Evolutionary conservation across 2,888 invertebrate genomes (phyloP).

Genomic region (Acrocyrtus sp.): DNA sequence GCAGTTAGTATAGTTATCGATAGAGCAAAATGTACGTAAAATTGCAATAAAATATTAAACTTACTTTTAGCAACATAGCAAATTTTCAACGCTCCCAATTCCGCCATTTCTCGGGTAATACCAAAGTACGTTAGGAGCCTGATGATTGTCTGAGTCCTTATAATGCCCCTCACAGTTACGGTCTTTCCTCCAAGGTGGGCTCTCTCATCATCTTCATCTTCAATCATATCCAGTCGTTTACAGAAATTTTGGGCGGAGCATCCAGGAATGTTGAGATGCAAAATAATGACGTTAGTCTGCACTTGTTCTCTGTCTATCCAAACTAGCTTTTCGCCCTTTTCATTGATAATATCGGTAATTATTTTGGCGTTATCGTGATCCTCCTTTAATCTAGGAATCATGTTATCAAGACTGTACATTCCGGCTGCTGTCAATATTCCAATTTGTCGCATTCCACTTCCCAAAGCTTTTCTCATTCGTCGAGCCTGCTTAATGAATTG

Average conservation of each 20-base stretch:
- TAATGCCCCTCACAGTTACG: slow-evolving; percentile 65
- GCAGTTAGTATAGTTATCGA: too few relatives aligned
- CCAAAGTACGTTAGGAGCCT: slow-evolving; percentile 79
- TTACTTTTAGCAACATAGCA: slow-evolving; percentile 69
- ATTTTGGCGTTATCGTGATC: slow-evolving; percentile 85
- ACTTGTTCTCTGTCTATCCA: slow-evolving; percentile 73
- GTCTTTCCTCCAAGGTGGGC: slow-evolving; percentile 30
- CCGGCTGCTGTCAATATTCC: slow-evolving; percentile 94
- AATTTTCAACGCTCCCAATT: slow-evolving; percentile 78
- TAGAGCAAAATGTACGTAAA: too few relatives aligned
- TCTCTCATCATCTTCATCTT: slow-evolving; percentile 65
- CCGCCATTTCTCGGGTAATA: slow-evolving; percentile 75
- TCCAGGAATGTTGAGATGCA: slow-evolving; percentile 70
- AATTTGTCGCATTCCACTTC: slow-evolving; percentile 93
- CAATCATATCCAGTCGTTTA: slow-evolving; percentile 69
- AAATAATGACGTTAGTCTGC: slow-evolving; percentile 81
- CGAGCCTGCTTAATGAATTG: slow-evolving; percentile 78
- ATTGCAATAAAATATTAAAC: too few relatives aligned
- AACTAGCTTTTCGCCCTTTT: slow-evolving; percentile 73
- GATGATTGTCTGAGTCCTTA: slow-evolving; percentile 72
- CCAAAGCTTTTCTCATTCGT: slow-evolving; percentile 84
- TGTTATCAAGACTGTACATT: slow-evolving; percentile 79
- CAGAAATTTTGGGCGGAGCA: slow-evolving; percentile 72
- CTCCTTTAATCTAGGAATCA: slow-evolving; percentile 75
- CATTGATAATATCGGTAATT: slow-evolving; percentile 74